Conservation (phyloP, 2,888 invertebrate species). For the Cephus nigrinus region DNA sequence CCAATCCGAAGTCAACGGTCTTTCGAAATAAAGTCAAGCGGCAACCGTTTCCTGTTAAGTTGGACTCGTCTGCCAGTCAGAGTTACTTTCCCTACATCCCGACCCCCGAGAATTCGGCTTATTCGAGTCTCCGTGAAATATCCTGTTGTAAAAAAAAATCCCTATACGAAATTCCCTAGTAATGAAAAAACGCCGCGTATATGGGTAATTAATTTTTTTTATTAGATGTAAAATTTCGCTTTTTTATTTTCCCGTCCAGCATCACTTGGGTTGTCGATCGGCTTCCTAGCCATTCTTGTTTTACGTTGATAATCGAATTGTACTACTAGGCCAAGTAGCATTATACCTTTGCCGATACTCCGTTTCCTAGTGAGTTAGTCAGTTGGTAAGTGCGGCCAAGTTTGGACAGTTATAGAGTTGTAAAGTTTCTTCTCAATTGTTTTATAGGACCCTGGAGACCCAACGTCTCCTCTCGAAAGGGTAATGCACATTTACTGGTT, state of each 20-base stretch:
- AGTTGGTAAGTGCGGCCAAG: constrained; percentile 28
- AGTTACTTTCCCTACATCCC: not conserved
- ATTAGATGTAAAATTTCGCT: too few relatives aligned
- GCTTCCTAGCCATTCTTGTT: too few relatives aligned
- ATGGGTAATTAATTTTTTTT: too few relatives aligned
- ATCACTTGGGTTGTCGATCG: too few relatives aligned
- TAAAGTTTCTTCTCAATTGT: constrained; percentile 45
- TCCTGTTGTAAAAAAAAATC: not conserved
- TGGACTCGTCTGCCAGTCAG: not conserved
- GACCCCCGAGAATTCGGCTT: too few relatives aligned
- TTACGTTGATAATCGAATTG: not conserved
- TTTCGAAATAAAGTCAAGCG: constrained; percentile 23
- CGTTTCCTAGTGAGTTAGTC: not conserved
- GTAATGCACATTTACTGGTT: constrained; percentile 3
- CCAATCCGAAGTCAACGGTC: constrained; percentile 24
- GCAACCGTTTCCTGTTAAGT: not conserved
- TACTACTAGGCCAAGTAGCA: not conserved
- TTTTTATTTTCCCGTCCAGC: too few relatives aligned
- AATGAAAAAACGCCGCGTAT: too few relatives aligned
- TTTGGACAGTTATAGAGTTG: constrained; percentile 29
- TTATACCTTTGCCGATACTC: not conserved
- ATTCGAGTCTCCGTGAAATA: too few relatives aligned
- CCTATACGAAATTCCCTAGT: not conserved
- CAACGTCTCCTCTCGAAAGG: constrained; percentile 10
- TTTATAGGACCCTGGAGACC: constrained; percentile 41